Evolutionary conservation across 2,888 invertebrate species (phyloP).

Genomic region (Hoplodrina ambigua): DNA sequence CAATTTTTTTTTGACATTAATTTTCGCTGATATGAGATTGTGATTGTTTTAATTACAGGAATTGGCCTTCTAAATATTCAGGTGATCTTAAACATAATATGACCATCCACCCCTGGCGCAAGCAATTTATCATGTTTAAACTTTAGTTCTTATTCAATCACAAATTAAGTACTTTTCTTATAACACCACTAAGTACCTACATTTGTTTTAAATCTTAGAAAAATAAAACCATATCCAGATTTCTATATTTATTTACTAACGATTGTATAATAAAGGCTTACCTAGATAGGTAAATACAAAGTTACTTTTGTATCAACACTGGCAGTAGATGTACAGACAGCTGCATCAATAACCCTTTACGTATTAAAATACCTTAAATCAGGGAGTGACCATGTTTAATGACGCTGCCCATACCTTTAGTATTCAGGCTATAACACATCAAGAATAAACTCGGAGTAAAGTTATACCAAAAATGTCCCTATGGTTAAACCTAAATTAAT

Average conservation of each 20-base stretch:
- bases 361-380: not conserved
- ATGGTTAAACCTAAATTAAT: too few species aligned
- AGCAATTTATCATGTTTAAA: too few species aligned
- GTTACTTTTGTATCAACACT: conserved; percentile 6
- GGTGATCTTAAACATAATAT: too few species aligned
- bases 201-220: not conserved
- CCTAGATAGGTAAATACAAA: conserved; percentile 14
- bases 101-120: too few species aligned
- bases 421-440: not conserved
- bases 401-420: not conserved
- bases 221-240: conserved; percentile 4
- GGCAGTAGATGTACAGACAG: conserved; percentile 3
- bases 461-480: not conserved
- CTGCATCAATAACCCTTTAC: not conserved
- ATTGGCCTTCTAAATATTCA: too few species aligned
- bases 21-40: too few species aligned
- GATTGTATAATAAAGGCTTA: conserved; percentile 20
- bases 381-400: not conserved
- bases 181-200: too few species aligned
- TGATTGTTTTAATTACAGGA: too few species aligned
- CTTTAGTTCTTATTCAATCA: too few species aligned
- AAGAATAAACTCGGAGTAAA: not conserved
- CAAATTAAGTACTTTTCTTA: too few species aligned
- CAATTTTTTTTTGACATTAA: too few species aligned
- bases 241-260: conserved; percentile 51